Evolutionary conservation across 2,113 vertebrate species (phyloP).

Genomic region (Nibea albiflora): DNA sequence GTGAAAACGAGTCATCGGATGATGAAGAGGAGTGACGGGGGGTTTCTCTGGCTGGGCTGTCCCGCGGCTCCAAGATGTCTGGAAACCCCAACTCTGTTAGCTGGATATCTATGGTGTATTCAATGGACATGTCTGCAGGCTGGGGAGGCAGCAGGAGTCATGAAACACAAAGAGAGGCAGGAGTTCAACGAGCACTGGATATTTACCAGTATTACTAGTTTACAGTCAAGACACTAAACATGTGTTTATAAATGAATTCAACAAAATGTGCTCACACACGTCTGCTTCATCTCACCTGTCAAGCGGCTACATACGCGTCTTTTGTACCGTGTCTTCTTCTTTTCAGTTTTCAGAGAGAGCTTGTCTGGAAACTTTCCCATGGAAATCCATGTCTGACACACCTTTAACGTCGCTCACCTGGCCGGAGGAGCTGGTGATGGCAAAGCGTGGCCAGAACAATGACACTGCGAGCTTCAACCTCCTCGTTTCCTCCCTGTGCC

Average conservation of each 20-base stretch:
- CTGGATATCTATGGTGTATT: constrained; percentile 84
- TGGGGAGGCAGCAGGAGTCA: neutral
- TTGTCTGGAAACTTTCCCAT: neutral
- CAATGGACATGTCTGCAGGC: constrained; percentile 78
- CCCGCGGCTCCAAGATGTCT: constrained; percentile 51
- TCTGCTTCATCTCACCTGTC: neutral
- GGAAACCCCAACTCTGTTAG: constrained; percentile 83
- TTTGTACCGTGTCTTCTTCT: neutral
- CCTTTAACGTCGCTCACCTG: constrained; percentile 56
- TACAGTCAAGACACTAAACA: neutral
- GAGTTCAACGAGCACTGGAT: neutral
- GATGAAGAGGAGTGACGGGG: constrained; percentile 24
- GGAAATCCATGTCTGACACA: neutral
- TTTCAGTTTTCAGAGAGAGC: too few species aligned
- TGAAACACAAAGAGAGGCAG: neutral
- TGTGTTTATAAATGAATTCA: neutral
- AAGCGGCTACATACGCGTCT: neutral
- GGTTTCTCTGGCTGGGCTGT: constrained; percentile 44
- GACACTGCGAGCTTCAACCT: neutral
- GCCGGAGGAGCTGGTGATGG: neutral
- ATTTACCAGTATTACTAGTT: too few species aligned
- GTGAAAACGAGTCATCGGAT: constrained; percentile 7
- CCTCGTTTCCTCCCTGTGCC: neutral
- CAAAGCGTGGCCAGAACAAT: neutral
- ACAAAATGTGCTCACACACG: neutral